Evolutionary conservation across 2,797 vertebrate species (phyloP).

Genomic region (Antrozous pallidus): DNA sequence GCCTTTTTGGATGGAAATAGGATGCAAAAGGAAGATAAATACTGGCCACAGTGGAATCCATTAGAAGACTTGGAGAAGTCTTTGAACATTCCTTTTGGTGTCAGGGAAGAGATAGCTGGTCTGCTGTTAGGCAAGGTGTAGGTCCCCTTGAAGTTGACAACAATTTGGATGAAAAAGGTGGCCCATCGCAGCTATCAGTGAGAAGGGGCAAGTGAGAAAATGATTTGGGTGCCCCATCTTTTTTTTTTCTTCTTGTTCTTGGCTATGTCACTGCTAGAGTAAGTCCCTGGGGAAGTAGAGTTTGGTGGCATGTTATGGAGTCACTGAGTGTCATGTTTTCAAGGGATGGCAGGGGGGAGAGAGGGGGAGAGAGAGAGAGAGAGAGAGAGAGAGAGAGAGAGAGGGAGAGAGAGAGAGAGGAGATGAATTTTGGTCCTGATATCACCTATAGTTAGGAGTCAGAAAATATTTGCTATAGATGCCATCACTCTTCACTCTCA

Average conservation of each 20-base stretch:
- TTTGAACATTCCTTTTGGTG: background rate
- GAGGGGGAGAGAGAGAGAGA: background rate
- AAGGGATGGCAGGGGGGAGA: background rate
- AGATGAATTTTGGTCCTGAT: background rate
- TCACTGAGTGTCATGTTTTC: background rate
- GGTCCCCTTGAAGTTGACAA: constrained; percentile 6
- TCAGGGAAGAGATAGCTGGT: background rate
- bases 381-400: background rate
- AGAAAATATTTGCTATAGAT: background rate
- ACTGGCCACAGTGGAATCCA: background rate
- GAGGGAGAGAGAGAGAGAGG: too few relatives aligned
- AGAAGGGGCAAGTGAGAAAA: background rate
- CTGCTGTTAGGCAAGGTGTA: background rate
- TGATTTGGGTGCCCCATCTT: background rate
- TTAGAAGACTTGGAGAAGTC: background rate
- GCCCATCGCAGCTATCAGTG: background rate
- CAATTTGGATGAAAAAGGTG: background rate
- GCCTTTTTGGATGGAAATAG: background rate
- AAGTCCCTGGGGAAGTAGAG: background rate
- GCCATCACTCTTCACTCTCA: background rate
- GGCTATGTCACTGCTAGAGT: background rate
- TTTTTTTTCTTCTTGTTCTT: background rate
- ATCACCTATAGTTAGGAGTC: background rate
- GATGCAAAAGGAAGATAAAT: background rate
- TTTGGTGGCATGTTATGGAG: background rate